Evolutionary conservation across 2,113 vertebrate genomes (phyloP).

Genomic region (Forbesichthys agassizii): DNA sequence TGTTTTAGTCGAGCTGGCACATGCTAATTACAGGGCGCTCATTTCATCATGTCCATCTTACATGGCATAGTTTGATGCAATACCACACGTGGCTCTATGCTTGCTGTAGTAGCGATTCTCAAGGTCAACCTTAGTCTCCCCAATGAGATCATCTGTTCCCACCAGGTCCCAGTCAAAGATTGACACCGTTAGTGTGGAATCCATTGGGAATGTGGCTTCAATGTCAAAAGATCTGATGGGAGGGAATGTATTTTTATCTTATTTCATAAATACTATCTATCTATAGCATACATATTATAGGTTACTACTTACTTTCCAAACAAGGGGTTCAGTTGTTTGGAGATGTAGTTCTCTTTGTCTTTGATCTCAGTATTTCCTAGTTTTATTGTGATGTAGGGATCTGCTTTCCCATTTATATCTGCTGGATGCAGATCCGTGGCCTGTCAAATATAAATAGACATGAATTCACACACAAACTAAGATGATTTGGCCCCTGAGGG

Average conservation of each 20-base stretch:
- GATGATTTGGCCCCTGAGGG: neutral
- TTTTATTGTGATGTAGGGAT: slow-evolving; percentile 92
- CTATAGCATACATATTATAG: neutral
- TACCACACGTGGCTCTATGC: slow-evolving; percentile 91
- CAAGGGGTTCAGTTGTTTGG: slow-evolving; percentile 95
- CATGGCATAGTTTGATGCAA: slow-evolving; percentile 84
- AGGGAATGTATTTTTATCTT: neutral
- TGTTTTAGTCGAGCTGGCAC: too few species aligned
- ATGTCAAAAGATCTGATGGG: slow-evolving; percentile 90
- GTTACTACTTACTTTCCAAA: slow-evolving; percentile 91
- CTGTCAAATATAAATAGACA: slow-evolving; percentile 60
- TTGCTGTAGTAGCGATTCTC: slow-evolving; percentile 99
- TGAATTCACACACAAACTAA: neutral
- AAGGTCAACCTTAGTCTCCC: slow-evolving; percentile 95
- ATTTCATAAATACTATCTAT: neutral
- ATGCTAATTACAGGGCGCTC: neutral
- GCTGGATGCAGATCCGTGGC: slow-evolving; percentile 95
- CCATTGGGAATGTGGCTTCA: slow-evolving; percentile 96
- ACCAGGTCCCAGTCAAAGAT: slow-evolving; percentile 98
- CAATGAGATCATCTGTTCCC: slow-evolving; percentile 95
- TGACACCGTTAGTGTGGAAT: slow-evolving; percentile 92
- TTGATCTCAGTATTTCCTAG: slow-evolving; percentile 94
- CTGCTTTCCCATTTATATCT: slow-evolving; percentile 97
- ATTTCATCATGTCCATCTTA: slow-evolving; percentile 58
- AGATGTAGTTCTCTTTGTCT: slow-evolving; percentile 99